Conservation (phyloP, 2,113 vertebrate species). For the Okapia johnstoni region DNA sequence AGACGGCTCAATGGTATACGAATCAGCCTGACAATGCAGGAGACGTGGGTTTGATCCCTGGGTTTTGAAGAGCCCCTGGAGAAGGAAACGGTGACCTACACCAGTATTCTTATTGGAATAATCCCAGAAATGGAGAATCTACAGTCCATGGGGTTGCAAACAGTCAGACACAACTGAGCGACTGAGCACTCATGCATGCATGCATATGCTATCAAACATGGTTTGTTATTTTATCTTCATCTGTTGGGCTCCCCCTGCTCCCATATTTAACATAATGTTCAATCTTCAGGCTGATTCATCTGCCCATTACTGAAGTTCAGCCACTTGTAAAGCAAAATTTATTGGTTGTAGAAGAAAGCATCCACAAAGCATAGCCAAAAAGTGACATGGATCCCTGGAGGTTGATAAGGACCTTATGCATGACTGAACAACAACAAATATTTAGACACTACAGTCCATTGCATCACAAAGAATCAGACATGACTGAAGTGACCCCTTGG, state of each 20-base stretch:
- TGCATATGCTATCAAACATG: not conserved
- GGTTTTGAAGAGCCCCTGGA: not conserved
- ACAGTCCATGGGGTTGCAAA: not conserved
- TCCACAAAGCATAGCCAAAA: not conserved
- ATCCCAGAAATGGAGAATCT: not conserved
- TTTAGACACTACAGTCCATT: not conserved
- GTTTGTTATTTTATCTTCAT: not conserved
- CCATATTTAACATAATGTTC: not conserved
- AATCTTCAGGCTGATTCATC: not conserved
- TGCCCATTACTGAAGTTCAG: not conserved
- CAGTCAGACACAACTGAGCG: not conserved
- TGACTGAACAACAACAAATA: not conserved
- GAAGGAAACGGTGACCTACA: not conserved
- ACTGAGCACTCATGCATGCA: not conserved
- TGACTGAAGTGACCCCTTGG: not conserved
- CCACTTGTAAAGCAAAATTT: not conserved
- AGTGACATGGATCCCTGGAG: not conserved
- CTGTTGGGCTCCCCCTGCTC: rapidly evolving
- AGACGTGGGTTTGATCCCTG: not conserved
- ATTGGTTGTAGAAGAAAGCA: not conserved
- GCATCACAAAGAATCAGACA: not conserved
- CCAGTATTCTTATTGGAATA: not conserved
- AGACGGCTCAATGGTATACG: not conserved
- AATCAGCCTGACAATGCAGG: not conserved
- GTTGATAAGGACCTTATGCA: not conserved